Evolutionary conservation across 2,113 vertebrate species (phyloP).

Genomic region (Ahaetulla prasina): DNA sequence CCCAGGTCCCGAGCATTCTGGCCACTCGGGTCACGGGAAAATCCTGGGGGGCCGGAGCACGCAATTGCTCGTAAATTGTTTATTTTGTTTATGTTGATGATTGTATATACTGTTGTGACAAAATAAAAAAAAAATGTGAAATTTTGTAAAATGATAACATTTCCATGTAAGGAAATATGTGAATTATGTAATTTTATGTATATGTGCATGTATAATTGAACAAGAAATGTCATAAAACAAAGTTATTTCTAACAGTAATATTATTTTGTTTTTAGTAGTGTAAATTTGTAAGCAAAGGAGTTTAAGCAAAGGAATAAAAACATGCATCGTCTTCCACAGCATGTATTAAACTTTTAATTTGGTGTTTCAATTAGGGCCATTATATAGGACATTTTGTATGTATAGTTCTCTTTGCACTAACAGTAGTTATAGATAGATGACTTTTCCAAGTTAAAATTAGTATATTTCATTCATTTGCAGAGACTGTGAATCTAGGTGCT

Average conservation of each 20-base stretch:
- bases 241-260: conserved; percentile 19
- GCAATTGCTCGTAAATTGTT: too few relatives aligned
- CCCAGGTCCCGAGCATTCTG: too few relatives aligned
- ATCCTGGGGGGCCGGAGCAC: too few relatives aligned
- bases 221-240: conserved; percentile 18
- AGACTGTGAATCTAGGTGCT: not conserved
- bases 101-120: too few relatives aligned
- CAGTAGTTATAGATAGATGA: not conserved
- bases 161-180: conserved; percentile 42
- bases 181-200: not conserved
- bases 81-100: too few relatives aligned
- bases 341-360: not conserved
- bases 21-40: too few relatives aligned
- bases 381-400: not conserved
- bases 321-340: not conserved
- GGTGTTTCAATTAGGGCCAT: not conserved
- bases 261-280: conserved; percentile 18
- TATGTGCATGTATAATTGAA: not conserved
- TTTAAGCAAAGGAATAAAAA: not conserved
- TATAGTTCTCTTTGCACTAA: not conserved
- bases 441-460: not conserved
- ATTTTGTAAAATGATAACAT: conserved; percentile 42
- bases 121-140: too few relatives aligned
- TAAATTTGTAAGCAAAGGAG: conserved; percentile 4
- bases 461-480: not conserved